Conservation (phyloP, 2,888 invertebrate species). For the Frankliniella fusca region DNA sequence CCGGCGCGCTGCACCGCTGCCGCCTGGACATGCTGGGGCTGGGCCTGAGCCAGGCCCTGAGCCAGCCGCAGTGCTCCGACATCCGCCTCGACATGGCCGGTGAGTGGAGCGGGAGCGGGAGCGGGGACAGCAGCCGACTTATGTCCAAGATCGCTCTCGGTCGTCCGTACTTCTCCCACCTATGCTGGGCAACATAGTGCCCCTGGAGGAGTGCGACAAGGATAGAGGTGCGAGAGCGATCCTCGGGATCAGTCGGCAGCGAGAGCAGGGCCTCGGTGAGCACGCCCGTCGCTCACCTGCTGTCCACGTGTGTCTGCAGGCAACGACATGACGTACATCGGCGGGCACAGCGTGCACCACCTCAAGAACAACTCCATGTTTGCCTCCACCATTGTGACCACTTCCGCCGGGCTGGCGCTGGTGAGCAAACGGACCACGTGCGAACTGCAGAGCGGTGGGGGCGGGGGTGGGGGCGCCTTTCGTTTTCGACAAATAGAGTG, state of each 20-base stretch:
- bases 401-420: not conserved
- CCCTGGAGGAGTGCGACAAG: too few relatives aligned
- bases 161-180: too few relatives aligned
- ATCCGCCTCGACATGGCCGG: not conserved
- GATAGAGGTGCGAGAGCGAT: too few relatives aligned
- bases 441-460: not conserved
- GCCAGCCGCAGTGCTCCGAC: not conserved
- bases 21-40: not conserved
- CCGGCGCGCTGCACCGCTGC: not conserved
- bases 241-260: too few relatives aligned
- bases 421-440: not conserved
- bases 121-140: not conserved
- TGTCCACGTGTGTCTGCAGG: not conserved
- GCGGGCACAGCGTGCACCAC: not conserved
- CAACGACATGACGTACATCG: not conserved
- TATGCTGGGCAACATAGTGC: too few relatives aligned
- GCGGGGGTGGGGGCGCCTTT: not conserved
- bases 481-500: too few relatives aligned
- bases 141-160: too few relatives aligned
- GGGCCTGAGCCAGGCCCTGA: not conserved
- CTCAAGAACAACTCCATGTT: conserved; percentile 20
- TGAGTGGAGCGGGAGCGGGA: not conserved
- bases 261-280: not conserved
- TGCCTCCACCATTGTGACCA: conserved; percentile 2
- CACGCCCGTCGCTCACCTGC: not conserved